Evolutionary conservation across 2,113 vertebrate species (phyloP).

Genomic region (Elephas maximus): DNA sequence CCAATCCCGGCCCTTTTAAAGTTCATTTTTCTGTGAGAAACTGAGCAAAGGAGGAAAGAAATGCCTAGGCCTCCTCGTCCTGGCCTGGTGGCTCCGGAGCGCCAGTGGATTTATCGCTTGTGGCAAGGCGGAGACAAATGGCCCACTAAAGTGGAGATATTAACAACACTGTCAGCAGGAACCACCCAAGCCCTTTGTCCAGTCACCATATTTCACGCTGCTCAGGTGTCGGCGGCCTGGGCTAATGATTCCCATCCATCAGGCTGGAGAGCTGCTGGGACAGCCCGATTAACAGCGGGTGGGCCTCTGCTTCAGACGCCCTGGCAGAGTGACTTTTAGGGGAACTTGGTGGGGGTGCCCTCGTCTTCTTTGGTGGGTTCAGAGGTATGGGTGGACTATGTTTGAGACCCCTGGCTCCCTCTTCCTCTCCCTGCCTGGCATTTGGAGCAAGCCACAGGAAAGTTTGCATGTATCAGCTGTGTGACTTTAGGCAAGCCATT

Average conservation of each 20-base stretch:
- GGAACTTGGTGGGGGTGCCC: not conserved
- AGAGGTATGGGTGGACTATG: not conserved
- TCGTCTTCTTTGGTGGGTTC: not conserved
- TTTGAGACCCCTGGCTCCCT: not conserved
- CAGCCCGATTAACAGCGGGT: slow-evolving; percentile 74
- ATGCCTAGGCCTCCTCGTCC: not conserved
- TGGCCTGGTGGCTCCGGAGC: slow-evolving; percentile 54
- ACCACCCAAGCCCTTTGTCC: slow-evolving; percentile 65
- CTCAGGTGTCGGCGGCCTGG: slow-evolving; percentile 82
- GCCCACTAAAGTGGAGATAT: slow-evolving; percentile 77
- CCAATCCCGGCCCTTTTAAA: not conserved
- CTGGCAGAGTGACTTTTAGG: slow-evolving; percentile 61
- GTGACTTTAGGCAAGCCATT: not conserved
- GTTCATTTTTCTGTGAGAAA: slow-evolving; percentile 14
- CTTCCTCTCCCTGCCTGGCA: not conserved
- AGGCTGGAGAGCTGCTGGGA: slow-evolving; percentile 73
- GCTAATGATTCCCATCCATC: slow-evolving; percentile 85
- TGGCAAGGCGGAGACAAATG: slow-evolving; percentile 83
- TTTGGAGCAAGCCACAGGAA: not conserved
- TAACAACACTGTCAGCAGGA: slow-evolving; percentile 78
- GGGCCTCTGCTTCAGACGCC: slow-evolving; percentile 68
- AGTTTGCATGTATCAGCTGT: not conserved
- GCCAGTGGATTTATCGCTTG: slow-evolving; percentile 74
- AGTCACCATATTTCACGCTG: not conserved
- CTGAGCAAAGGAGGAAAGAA: not conserved